Evolutionary conservation across 2,113 vertebrate genomes (phyloP).

Genomic region (Sula dactylatra): DNA sequence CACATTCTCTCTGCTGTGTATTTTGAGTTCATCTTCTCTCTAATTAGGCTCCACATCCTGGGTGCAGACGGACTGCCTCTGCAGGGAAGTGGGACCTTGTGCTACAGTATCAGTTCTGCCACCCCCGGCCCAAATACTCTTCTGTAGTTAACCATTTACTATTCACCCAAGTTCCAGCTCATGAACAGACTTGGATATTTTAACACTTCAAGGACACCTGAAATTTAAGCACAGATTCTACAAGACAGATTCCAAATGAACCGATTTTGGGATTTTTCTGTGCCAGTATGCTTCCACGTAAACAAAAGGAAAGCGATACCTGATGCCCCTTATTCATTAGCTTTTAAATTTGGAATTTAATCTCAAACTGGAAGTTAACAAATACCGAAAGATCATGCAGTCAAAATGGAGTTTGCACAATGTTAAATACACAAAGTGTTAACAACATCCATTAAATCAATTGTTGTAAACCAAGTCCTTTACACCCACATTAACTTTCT

Average conservation of each 20-base stretch:
- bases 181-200: neutral
- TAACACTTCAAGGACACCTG: neutral
- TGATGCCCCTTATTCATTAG: neutral
- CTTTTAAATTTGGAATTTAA: neutral
- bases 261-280: neutral
- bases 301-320: neutral
- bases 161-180: neutral
- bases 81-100: neutral
- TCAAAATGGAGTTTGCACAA: neutral
- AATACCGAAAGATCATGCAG: neutral
- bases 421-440: neutral
- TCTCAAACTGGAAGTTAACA: neutral
- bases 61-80: neutral
- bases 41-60: neutral
- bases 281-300: neutral
- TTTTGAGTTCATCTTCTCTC: neutral
- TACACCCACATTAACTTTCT: neutral
- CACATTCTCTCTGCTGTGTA: neutral
- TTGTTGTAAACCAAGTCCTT: neutral
- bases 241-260: neutral
- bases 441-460: neutral
- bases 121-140: neutral
- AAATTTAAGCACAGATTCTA: neutral
- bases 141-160: neutral
- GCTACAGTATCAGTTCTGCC: neutral